phyloP scores from a whole-genome alignment of 2,797 vertebrate species.

The Otus scops region DNA sequence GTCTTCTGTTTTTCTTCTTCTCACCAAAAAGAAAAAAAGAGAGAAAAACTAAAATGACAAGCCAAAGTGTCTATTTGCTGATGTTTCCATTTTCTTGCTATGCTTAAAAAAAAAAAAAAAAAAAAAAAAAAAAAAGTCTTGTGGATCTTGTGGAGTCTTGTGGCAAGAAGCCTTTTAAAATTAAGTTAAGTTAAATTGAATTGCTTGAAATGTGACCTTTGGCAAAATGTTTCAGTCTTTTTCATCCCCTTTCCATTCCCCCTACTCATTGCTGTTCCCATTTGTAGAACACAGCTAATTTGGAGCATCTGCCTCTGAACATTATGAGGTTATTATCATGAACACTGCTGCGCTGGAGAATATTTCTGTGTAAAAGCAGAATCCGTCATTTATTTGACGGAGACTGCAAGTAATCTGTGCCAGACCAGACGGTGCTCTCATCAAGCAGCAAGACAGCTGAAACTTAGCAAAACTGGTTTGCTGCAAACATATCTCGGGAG shows the following conservation, averaged over 20 bases:
- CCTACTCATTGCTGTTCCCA: background rate
- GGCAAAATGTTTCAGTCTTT: background rate
- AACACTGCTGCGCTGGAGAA: background rate
- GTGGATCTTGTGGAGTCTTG: background rate
- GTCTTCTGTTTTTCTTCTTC: background rate
- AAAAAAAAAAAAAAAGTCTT: background rate
- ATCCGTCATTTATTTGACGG: background rate
- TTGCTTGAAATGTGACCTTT: constrained; percentile 25
- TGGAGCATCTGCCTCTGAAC: constrained; percentile 5
- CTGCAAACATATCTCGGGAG: background rate
- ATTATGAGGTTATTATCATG: background rate
- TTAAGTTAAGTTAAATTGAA: background rate
- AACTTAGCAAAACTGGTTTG: background rate
- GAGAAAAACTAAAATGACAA: background rate
- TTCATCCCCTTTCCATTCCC: background rate
- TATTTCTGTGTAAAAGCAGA: background rate
- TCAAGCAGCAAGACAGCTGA: background rate
- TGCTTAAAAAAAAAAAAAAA: background rate
- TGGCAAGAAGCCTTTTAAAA: background rate
- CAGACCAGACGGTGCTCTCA: background rate
- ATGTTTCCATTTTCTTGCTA: background rate
- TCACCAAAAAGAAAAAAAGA: background rate
- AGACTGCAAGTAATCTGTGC: background rate
- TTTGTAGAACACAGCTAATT: background rate
- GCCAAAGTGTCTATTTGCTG: background rate